Evolutionary conservation across 2,888 invertebrate genomes (phyloP).

Genomic region (Erebia ligea): DNA sequence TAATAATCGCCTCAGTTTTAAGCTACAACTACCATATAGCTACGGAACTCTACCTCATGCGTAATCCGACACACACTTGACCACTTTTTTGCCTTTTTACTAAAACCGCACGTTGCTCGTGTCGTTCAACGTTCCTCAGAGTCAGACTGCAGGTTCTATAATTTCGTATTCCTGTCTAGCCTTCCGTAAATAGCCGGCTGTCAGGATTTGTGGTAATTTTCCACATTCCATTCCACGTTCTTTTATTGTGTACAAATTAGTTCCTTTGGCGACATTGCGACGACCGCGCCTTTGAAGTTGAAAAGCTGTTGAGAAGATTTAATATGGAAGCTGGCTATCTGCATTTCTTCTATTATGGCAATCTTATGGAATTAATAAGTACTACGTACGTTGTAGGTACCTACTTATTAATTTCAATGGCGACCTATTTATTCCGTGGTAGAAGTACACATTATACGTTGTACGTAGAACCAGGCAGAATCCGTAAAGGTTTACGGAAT

Average conservation of each 20-base stretch:
- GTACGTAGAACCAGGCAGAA: no score
- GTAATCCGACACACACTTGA: no score
- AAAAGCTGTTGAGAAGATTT: neutral
- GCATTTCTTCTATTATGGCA: no score
- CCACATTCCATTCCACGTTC: constrained; percentile 14
- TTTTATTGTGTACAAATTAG: constrained; percentile 16
- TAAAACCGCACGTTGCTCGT: constrained; percentile 7
- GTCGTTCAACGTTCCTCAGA: constrained; percentile 1
- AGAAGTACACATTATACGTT: no score
- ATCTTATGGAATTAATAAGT: no score
- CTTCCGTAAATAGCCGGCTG: constrained; percentile 10
- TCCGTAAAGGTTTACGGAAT: no score
- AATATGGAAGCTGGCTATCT: neutral
- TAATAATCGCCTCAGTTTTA: no score
- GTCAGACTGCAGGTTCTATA: constrained; percentile 13
- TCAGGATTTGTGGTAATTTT: constrained; percentile 17
- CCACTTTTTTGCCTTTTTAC: neutral
- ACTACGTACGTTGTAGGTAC: no score
- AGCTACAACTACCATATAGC: no score
- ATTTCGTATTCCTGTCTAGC: constrained; percentile 14
- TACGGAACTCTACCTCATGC: no score
- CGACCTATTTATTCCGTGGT: no score
- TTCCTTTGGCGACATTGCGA: neutral
- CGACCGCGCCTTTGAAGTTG: neutral
- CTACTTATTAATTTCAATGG: no score